Evolutionary conservation across 2,888 invertebrate genomes (phyloP).

Genomic region (Galerucella pusilla): DNA sequence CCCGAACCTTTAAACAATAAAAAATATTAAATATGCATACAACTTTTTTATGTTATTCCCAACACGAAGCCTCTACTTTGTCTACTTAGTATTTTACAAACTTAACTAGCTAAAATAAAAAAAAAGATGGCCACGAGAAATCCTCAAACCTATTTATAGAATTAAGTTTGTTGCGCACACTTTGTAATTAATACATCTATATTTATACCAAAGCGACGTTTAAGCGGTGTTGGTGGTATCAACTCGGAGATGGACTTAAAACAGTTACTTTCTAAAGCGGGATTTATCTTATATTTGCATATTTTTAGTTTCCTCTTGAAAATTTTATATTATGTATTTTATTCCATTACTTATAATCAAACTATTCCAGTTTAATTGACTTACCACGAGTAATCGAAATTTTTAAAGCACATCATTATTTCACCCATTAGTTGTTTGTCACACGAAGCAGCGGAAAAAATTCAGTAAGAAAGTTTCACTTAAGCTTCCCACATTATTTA

Average conservation of each 20-base stretch:
- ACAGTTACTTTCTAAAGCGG: neutral
- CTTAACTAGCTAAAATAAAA: conserved; percentile 3
- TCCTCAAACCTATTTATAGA: conserved; percentile 26
- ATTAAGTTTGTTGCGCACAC: conserved; percentile 25
- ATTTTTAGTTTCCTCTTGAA: no score
- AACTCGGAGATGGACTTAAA: neutral
- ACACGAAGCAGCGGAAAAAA: no score
- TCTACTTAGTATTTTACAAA: neutral
- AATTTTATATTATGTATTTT: no score
- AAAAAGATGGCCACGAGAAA: conserved; percentile 26
- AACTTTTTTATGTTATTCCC: neutral
- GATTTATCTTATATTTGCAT: neutral
- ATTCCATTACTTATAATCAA: no score
- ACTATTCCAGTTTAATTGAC: no score
- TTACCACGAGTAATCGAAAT: no score
- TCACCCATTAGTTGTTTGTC: no score
- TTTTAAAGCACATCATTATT: no score
- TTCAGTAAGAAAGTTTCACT: no score
- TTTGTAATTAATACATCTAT: conserved; percentile 19
- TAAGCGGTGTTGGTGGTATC: conserved; percentile 8
- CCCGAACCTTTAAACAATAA: neutral
- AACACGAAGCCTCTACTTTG: neutral
- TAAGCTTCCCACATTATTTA: no score
- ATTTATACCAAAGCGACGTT: conserved; percentile 18
- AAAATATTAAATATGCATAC: neutral